phyloP scores from a whole-genome alignment of 2,113 vertebrate genomes.

The Archilochus colubris region DNA sequence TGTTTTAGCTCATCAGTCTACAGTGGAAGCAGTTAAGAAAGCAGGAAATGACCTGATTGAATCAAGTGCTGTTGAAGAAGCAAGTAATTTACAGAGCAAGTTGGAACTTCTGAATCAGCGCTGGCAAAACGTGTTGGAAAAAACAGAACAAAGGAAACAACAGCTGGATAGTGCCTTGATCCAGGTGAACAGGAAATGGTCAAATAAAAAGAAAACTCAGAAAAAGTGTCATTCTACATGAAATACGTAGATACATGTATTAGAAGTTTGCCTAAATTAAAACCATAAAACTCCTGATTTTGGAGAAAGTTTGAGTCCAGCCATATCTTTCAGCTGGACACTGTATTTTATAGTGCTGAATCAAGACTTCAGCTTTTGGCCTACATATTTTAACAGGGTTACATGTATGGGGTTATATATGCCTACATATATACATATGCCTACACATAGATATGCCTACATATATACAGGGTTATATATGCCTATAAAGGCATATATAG shows the following conservation, averaged over 20 bases:
- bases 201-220: background rate
- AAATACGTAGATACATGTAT: background rate
- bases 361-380: background rate
- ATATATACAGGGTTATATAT: background rate
- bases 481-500: no score
- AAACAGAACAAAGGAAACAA: conserved; percentile 88
- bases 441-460: background rate
- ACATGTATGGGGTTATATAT: no score
- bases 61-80: conserved; percentile 95
- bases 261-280: background rate
- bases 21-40: conserved; percentile 92
- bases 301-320: background rate
- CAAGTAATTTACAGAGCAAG: conserved; percentile 87
- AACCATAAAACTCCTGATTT: background rate
- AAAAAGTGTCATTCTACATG: background rate
- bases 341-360: background rate
- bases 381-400: background rate
- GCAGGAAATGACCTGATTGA: conserved; percentile 91
- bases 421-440: no score
- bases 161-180: conserved; percentile 90
- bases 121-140: conserved; percentile 91
- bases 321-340: background rate
- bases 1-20: conserved; percentile 92
- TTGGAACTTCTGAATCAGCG: conserved; percentile 90
- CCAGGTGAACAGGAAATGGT: conserved; percentile 82